These are phyloP conservation scores for Drosophila infuscata DNA, from an alignment of 2,888 invertebrate species.

Conservation along the genomic window DNA sequence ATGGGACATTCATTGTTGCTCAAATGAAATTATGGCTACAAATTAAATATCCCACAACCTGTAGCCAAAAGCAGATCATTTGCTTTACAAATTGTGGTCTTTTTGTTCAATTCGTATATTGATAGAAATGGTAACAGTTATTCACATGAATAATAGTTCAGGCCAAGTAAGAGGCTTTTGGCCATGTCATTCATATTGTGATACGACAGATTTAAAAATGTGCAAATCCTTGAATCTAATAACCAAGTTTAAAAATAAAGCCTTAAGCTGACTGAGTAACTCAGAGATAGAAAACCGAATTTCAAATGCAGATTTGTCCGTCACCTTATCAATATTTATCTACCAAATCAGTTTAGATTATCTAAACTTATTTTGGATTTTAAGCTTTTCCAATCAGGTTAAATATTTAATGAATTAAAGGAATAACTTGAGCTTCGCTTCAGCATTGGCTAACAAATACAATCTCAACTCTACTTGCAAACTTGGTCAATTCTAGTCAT, in stretches of 20 bases:
- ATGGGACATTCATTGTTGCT: constrained; percentile 35
- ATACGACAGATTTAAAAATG: neutral
- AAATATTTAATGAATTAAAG: neutral
- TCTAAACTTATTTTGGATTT: neutral
- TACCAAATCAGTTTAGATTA: neutral
- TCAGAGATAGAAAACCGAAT: neutral
- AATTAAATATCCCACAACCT: constrained; percentile 70
- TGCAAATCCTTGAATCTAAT: neutral
- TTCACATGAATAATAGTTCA: neutral
- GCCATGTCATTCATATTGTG: neutral
- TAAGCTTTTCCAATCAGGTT: neutral
- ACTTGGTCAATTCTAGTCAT: neutral
- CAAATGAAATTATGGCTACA: constrained; percentile 72
- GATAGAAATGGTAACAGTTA: neutral
- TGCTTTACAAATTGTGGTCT: constrained; percentile 19
- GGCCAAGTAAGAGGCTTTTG: neutral
- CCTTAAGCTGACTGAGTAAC: neutral
- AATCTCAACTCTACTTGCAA: constrained; percentile 9
- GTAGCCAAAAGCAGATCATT: constrained; percentile 8
- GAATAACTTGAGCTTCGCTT: neutral
- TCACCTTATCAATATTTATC: neutral
- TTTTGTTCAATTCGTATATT: constrained; percentile 12
- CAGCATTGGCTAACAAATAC: constrained; percentile 13
- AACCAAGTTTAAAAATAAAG: neutral
- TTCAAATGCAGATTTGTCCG: neutral